These are phyloP conservation scores for Acropora tenuis DNA, from an alignment of 64 coral and sea anemone genomes.

Conservation along the genomic window DNA sequence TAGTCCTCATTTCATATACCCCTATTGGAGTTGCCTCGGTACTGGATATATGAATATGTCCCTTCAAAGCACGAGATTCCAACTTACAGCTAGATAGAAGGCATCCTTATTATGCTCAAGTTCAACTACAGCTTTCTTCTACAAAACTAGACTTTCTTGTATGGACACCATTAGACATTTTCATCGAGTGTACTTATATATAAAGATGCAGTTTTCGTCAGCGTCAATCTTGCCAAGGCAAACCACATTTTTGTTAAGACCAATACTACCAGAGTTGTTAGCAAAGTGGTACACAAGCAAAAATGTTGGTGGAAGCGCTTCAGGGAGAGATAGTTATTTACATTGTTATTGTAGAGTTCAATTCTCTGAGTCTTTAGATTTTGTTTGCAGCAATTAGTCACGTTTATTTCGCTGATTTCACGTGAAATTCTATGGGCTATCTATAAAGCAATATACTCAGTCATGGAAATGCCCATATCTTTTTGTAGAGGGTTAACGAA, in stretches of 20 bases:
- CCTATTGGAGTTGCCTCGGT: slow-evolving; percentile 1
- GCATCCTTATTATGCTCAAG: slow-evolving; percentile 35
- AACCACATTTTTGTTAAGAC: slow-evolving; percentile 45
- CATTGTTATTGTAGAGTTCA: too few species aligned
- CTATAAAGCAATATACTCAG: neutral
- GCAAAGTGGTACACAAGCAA: slow-evolving; percentile 58
- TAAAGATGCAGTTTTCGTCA: slow-evolving; percentile 43
- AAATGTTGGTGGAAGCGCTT: neutral
- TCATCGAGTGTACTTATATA: slow-evolving; percentile 51
- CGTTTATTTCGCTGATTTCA: slow-evolving; percentile 39
- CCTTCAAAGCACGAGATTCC: slow-evolving; percentile 10
- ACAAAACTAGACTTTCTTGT: slow-evolving; percentile 53
- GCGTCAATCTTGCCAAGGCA: slow-evolving; percentile 52
- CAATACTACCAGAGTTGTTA: slow-evolving; percentile 65
- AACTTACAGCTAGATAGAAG: neutral
- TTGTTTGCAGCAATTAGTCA: slow-evolving; percentile 3
- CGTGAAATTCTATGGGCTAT: slow-evolving; percentile 28
- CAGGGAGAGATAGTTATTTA: too few species aligned
- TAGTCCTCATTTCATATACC: slow-evolving; percentile 35
- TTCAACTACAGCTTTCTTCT: slow-evolving; percentile 54
- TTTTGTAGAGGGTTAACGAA: slow-evolving; percentile 2
- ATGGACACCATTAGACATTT: slow-evolving; percentile 52
- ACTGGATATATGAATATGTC: slow-evolving; percentile 6
- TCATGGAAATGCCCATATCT: neutral
- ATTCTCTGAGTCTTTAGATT: slow-evolving; percentile 24